Conservation (phyloP, 2,888 invertebrate genomes). For the Idaea aversata region DNA sequence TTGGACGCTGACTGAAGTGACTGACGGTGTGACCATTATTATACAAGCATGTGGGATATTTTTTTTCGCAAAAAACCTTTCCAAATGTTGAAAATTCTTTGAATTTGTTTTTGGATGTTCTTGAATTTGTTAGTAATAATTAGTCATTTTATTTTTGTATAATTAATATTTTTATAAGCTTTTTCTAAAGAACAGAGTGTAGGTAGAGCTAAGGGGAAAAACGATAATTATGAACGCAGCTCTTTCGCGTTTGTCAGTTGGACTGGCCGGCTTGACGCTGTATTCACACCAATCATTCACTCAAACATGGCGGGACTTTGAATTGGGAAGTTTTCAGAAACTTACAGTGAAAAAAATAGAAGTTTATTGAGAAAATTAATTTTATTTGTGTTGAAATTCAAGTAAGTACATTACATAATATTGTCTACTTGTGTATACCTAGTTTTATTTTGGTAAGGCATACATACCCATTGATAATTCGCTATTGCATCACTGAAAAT, state of each 20-base stretch:
- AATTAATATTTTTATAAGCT: no score
- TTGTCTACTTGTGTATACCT: background rate
- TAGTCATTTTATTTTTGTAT: no score
- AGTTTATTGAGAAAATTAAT: background rate
- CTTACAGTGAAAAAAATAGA: background rate
- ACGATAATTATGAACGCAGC: no score
- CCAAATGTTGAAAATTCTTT: no score
- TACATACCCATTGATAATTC: no score
- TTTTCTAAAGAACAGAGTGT: no score
- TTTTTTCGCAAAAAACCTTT: background rate
- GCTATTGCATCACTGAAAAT: no score
- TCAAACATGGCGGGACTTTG: background rate
- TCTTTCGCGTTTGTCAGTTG: no score
- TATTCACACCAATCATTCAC: background rate
- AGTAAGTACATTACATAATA: background rate
- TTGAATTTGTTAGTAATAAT: no score
- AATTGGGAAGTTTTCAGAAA: background rate
- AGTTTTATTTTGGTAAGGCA: no score
- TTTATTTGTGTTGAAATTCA: background rate
- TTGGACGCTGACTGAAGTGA: background rate
- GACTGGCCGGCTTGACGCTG: background rate
- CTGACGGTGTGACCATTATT: background rate
- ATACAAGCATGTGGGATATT: conserved; percentile 8
- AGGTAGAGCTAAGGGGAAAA: no score
- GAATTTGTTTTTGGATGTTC: no score